Evolutionary conservation across 2,113 vertebrate species (phyloP), one percentile per base, ranked within the genome.

Genomic region (Oxyruncus cristatus): DNA sequence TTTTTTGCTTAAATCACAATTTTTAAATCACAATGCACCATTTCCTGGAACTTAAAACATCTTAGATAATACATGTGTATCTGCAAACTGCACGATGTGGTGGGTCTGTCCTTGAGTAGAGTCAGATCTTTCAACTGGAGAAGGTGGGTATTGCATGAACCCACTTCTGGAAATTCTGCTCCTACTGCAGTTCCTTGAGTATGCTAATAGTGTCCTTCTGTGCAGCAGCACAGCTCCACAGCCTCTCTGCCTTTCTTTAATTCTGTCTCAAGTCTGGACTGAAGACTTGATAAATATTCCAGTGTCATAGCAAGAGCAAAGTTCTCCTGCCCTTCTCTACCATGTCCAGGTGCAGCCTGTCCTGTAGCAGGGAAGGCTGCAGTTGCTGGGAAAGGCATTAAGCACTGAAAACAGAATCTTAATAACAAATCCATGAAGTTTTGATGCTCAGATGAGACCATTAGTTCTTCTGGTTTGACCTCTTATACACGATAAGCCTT

Each of bases 391-490:
- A 74, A 77, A 58, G 22, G 49, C 35, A 41, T 74, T 37, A 81
- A 73, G 11, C 14, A 24, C 30, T 63, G 47, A 81, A 77, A 91
- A 14, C 15, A 55, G 37, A 42, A 89, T 44, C 32, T 86, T 56
- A 67, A 47, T 53, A 58, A 42, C 19, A 66, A 71, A 67, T 85
- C 67, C 12, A 12, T 28, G 26, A 42, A 80, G 46, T 44, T 85
- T 56, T 84, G 87, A 46, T 58, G 26, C 32, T 67, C 20, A 50
- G 71, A 47, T 66, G 58, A n/a, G 53, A n/a, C 26, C 4, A 9
- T 75, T 85, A 72, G 20, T 42, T 80, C 53, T 72, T 94, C 79
- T 80, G 23, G 8, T 73, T 82, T 95, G 53, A 76, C 67, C n/a
- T 80, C 15, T 79, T 72, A 14, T 6, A 72, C 3, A 12, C 28